Evolutionary conservation across 2,113 vertebrate species (phyloP), one percentile per base, ranked within the genome.

Genomic region (Cairina moschata): DNA sequence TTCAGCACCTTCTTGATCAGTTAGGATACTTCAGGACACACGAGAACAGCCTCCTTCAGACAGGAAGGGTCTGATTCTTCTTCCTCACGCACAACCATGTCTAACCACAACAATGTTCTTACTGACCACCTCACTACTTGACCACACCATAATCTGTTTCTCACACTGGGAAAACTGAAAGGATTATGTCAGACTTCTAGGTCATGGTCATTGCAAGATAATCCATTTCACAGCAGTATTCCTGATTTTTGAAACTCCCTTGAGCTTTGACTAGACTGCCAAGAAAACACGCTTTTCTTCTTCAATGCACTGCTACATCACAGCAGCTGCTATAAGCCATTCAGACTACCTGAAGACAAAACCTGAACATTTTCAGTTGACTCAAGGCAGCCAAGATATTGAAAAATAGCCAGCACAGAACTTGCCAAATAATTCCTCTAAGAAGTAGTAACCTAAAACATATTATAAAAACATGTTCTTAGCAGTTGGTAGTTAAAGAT

Each of bases 81-180:
- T 42, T 68, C 17, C 25, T 66, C 38, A 3, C 2, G 4, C 17
- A 60, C 16, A 28, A 46, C 54, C 29, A 3, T 0, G 31, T 34
- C 54, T 18, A 50, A 72, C 62, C 44, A 60, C 50, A 4, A 8
- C 0, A 5, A 66, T 18, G 14, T 58, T 38, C 52, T 46, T 21
- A 9, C 11, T 55, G 17, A 60, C 32, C 36, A 29, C 1, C 0
- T 31, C 0, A 0, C 54, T 29, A 22, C 17, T 52, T 88, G 26
- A 38, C 20, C 66, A 38, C 26, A 23, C 22, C n/a, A 50, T 21
- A 73, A 55, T n/a, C 68, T 28, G 14, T 21, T 31, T 42, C 58
- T 42, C 3, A 3, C 50, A 54, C 28, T 10, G 40, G 42, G 36
- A 20, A 28, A n/a, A 29, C n/a, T 10, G 5, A 28, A 52, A 46